Evolutionary conservation across 2,113 vertebrate species (phyloP).

Genomic region (Epinephelus cyanopodus): DNA sequence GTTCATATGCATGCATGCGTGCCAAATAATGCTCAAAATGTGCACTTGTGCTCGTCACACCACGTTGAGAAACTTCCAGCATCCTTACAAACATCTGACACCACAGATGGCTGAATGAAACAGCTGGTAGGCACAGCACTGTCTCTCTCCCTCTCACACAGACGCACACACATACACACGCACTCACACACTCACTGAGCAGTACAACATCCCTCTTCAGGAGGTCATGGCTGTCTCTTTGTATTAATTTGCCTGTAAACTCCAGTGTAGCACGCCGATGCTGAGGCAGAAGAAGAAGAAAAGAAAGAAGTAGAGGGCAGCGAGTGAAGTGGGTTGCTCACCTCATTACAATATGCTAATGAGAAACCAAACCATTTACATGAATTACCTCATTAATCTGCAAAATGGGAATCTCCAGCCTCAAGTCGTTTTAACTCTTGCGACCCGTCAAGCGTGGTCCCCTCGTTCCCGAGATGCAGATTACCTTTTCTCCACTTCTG

Average conservation of each 20-base stretch:
- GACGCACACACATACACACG: conserved; percentile 26
- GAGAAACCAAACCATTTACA: conserved; percentile 43
- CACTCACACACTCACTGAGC: conserved; percentile 22
- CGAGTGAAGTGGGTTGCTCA: conserved; percentile 24
- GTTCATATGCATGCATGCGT: background rate
- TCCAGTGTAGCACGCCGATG: conserved; percentile 2
- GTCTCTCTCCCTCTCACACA: background rate
- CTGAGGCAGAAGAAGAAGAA: conserved; percentile 17
- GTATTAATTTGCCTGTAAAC: conserved; percentile 48
- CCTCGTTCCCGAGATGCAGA: conserved; percentile 13
- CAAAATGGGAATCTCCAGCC: conserved; percentile 27
- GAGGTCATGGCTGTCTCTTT: conserved; percentile 67
- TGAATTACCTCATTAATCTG: conserved; percentile 54
- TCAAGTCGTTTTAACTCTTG: conserved; percentile 5
- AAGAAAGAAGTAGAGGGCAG: background rate
- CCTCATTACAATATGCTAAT: conserved; percentile 62
- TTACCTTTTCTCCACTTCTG: conserved; percentile 18
- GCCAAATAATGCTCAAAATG: conserved; percentile 16
- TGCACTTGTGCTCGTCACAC: conserved; percentile 12
- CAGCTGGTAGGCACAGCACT: conserved; percentile 47
- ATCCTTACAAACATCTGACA: conserved; percentile 57
- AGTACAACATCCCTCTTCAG: conserved; percentile 14
- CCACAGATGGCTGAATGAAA: conserved; percentile 64
- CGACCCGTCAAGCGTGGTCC: conserved; percentile 1
- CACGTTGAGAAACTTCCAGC: conserved; percentile 25